These are phyloP conservation scores for Danionella cerebrum DNA, from an alignment of 2,113 vertebrate species.

Conservation along the genomic window DNA sequence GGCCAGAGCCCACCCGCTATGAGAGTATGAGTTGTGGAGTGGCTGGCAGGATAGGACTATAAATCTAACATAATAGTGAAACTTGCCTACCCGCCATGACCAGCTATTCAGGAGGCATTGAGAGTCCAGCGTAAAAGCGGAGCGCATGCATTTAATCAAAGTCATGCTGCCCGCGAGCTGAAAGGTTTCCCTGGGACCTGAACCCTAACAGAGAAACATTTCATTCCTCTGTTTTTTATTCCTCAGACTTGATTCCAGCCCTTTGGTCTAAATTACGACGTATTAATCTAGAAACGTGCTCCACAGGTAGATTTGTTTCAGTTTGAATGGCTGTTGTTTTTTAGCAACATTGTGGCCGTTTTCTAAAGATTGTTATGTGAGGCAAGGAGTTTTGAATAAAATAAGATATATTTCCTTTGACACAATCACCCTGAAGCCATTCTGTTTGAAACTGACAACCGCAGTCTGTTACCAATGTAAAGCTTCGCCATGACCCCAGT, in stretches of 20 bases:
- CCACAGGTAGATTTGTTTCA: background rate
- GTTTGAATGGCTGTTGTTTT: background rate
- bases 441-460: conserved; percentile 43
- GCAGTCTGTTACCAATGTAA: conserved; percentile 45
- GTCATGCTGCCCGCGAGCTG: background rate
- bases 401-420: background rate
- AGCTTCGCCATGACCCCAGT: conserved; percentile 44
- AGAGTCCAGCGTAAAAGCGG: conserved; percentile 24
- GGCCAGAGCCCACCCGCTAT: background rate
- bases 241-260: background rate
- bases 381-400: background rate
- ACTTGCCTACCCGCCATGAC: conserved; percentile 20
- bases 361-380: background rate
- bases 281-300: background rate
- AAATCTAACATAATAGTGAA: conserved; percentile 26
- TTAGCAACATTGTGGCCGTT: background rate
- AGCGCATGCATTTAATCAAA: conserved; percentile 31
- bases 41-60: conserved; percentile 12
- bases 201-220: background rate
- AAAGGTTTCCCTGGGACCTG: conserved; percentile 9
- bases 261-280: background rate
- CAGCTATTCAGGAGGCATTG: conserved; percentile 19
- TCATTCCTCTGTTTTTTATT: background rate
- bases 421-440: background rate
- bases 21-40: background rate